These are phyloP conservation scores for Petrosia ficiformis DNA, from an alignment of 37 sponge, comb jelly and placozoan genomes.

Conservation along the genomic window DNA sequence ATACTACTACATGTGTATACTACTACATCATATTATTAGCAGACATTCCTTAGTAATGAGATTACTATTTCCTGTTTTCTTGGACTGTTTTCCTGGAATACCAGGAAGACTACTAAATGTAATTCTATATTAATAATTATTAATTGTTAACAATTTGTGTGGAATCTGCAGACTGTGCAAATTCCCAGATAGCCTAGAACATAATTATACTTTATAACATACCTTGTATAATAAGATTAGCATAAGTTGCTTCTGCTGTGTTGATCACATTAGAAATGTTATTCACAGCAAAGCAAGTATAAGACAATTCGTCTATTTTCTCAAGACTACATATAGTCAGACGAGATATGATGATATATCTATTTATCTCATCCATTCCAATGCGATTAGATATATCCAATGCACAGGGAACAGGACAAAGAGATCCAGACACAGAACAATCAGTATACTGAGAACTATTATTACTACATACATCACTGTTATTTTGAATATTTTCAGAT, in stretches of 20 bases:
- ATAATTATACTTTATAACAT: too few species aligned
- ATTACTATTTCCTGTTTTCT: too few species aligned
- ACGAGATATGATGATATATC: not conserved
- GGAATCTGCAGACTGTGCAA: too few species aligned
- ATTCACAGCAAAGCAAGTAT: constrained; percentile 7
- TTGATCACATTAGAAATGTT: not conserved
- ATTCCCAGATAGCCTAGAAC: too few species aligned
- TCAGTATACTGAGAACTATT: not conserved
- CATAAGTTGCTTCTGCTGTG: not conserved
- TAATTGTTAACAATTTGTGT: too few species aligned
- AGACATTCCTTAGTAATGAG: too few species aligned
- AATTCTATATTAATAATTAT: too few species aligned
- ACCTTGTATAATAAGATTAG: constrained; percentile 7
- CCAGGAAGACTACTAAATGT: too few species aligned
- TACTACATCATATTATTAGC: too few species aligned
- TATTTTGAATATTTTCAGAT: not conserved
- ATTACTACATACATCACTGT: not conserved
- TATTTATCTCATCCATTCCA: not conserved
- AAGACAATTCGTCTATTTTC: not conserved
- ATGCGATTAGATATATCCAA: not conserved
- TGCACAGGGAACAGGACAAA: constrained; percentile 4
- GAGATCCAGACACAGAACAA: not conserved
- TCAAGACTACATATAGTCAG: not conserved
- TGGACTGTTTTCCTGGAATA: too few species aligned
- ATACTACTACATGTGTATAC: too few species aligned